phyloP scores from a whole-genome alignment of 2,113 vertebrate genomes.

The Phycodurus eques region DNA sequence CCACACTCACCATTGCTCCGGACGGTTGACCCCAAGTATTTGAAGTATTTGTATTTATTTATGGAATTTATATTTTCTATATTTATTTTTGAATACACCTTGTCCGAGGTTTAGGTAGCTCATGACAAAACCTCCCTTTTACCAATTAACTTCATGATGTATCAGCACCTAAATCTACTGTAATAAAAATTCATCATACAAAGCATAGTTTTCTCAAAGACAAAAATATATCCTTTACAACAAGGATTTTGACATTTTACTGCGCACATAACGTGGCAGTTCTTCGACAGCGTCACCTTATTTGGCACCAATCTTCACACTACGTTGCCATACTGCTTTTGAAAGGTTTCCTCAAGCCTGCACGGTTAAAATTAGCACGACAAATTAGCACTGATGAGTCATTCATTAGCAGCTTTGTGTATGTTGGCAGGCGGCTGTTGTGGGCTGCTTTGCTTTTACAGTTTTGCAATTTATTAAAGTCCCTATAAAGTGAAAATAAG shows the following conservation, averaged over 20 bases:
- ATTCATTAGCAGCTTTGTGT: conserved; percentile 50
- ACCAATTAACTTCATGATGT: no score
- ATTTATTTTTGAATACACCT: no score
- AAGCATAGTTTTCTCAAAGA: neutral
- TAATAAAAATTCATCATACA: no score
- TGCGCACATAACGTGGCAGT: neutral
- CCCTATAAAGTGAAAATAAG: neutral
- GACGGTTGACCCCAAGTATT: no score
- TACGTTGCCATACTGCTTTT: conserved; percentile 30
- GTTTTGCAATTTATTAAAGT: conserved; percentile 29
- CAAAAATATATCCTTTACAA: neutral
- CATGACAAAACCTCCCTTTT: no score
- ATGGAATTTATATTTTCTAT: no score
- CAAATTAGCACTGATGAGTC: conserved; percentile 60
- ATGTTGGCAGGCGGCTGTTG: conserved; percentile 51
- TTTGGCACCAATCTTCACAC: conserved; percentile 28
- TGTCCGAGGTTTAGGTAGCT: no score
- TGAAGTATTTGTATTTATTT: neutral
- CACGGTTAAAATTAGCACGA: conserved; percentile 60
- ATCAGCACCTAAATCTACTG: no score
- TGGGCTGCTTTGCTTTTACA: conserved; percentile 37
- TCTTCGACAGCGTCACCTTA: conserved; percentile 18
- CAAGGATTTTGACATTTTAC: neutral
- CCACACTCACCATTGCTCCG: no score
- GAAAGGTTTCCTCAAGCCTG: conserved; percentile 35